Percentiles rank a stretch among this genome's conserved stretches.
Evolutionary conservation across 2,888 invertebrate species (phyloP).

Genomic region (Pyrocoelia pectoralis): DNA sequence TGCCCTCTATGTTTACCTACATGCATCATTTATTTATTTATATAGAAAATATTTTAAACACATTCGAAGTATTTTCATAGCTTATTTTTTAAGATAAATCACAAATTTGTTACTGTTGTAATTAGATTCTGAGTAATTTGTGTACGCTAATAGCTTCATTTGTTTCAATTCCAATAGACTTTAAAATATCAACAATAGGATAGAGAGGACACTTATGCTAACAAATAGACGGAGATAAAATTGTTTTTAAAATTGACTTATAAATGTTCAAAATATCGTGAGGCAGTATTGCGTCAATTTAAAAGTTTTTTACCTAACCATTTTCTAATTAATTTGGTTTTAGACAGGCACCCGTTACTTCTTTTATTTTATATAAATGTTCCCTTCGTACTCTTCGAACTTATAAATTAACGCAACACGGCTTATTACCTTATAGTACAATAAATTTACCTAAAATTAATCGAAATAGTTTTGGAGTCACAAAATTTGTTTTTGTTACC

Average conservation of each 20-base stretch:
- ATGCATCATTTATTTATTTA: constrained; percentile 25
- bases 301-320: neutral
- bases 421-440: constrained; percentile 37
- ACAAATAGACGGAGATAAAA: constrained; percentile 56
- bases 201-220: constrained; percentile 53
- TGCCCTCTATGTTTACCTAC: constrained; percentile 18
- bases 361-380: neutral
- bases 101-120: constrained; percentile 48
- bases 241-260: constrained; percentile 56
- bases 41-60: constrained; percentile 54
- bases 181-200: constrained; percentile 59
- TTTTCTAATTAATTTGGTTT: neutral
- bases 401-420: constrained; percentile 40
- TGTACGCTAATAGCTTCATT: constrained; percentile 26
- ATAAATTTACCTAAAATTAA: constrained; percentile 40
- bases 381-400: neutral
- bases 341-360: constrained; percentile 3
- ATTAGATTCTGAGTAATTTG: constrained; percentile 32
- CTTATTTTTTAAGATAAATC: constrained; percentile 46
- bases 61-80: constrained; percentile 32
- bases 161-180: constrained; percentile 56
- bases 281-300: constrained; percentile 45
- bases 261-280: constrained; percentile 43
- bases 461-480: constrained; percentile 38
- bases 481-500: constrained; percentile 46